phyloP scores from a whole-genome alignment of 2,113 vertebrate species.

The Ammodramus savannarum region DNA sequence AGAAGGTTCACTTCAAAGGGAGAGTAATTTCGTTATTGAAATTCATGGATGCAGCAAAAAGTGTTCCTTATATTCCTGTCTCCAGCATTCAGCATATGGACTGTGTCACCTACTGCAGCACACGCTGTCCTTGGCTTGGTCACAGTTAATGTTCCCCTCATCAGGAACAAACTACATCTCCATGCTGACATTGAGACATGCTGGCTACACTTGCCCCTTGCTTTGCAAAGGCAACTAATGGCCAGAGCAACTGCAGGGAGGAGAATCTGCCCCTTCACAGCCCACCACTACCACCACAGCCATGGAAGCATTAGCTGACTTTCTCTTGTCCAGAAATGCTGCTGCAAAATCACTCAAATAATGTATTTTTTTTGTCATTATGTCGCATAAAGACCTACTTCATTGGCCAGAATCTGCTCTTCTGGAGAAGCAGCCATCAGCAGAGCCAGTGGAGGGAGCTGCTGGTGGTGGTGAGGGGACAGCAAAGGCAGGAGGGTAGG shows the following conservation, averaged over 20 bases:
- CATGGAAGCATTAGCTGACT: not conserved
- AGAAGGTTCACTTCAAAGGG: not conserved
- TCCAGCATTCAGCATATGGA: not conserved
- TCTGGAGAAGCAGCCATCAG: not conserved
- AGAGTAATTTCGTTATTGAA: not conserved
- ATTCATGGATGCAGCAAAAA: not conserved
- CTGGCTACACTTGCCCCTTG: not conserved
- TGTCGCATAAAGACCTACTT: not conserved
- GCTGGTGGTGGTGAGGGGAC: not conserved
- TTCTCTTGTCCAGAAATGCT: not conserved
- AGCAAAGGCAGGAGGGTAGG: not conserved
- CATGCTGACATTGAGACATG: not conserved
- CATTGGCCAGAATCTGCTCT: not conserved
- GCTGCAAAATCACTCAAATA: not conserved
- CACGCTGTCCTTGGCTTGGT: fast-evolving
- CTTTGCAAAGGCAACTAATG: not conserved
- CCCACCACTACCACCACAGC: not conserved
- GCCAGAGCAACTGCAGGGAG: not conserved
- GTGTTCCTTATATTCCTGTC: not conserved
- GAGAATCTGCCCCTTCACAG: fast-evolving
- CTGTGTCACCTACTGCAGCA: not conserved
- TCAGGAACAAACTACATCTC: not conserved
- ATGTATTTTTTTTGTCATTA: not conserved
- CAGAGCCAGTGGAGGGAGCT: not conserved
- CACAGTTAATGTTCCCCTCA: not conserved